Evolutionary conservation across 1,140 invertebrate species (phyloP), one percentile per base, ranked within the genome.

Genomic region (Drosophila nikananu): DNA sequence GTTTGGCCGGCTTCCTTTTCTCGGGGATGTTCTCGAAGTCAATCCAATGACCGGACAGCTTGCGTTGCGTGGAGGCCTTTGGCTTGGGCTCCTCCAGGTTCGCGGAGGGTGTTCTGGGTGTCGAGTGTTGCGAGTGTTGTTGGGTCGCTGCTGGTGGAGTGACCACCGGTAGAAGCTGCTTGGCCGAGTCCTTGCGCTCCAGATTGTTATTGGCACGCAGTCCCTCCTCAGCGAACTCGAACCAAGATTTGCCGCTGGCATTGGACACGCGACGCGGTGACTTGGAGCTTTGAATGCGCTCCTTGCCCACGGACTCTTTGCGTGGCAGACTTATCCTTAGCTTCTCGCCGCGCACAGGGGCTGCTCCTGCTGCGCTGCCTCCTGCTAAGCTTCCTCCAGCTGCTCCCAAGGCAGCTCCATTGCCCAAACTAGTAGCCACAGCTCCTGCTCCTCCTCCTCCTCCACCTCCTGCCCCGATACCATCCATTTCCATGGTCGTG

Each of bases 1-100:
- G 94, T 93, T 96, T 97, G 13, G 97, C 96, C 52, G 95, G 94
- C 91, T 97, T 97, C 21, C 96, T 94, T 74, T 95, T 95, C 91
- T 97, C 97, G 0, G 97, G 97, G 58, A 97, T 95, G 80, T 97
- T 97, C 91, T 97, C 96, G 87, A 97, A 97, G 86, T 97, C 97
- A 32, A 98, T 96, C 97, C 97, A 98, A 59, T 95, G 95, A 0
- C 92, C 93, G 3, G 94, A 94, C 15, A 92, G 86, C 61, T 93
- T 92, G 35, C 92, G 77, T 35, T 90, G 86, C 1, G 86, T 91
- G 13, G 86, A 91, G 9, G 57, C 70, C 58, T 81, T 84, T 2
- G 81, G 70, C 39, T 79, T 89, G 12, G 86, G 86, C 39, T 89
- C 86, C 61, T 89, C 86, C 71, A 57, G 78, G 35, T 63, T 93